Evolutionary conservation across 2,888 invertebrate species (phyloP), one percentile per base, ranked within the genome.

Genomic region (Asteroscopus sphinx): DNA sequence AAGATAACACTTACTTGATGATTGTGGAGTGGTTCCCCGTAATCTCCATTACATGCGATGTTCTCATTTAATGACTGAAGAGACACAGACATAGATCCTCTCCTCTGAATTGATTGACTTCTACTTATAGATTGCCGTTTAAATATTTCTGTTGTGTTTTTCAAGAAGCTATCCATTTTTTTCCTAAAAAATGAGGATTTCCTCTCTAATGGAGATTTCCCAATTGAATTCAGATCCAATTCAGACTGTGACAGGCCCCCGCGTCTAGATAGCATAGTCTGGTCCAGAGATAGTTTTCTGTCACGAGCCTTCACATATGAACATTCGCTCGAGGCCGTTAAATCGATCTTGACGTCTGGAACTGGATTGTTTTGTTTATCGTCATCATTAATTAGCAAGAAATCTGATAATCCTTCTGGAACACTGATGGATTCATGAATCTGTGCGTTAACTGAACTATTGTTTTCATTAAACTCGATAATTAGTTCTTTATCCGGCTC

Each of bases 161-260:
- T 91, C 8, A 93, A 76, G 66, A 94, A 93, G 71, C 89, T 93
- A 26, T 93, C 92, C 89, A 93, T 87, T 75, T 90, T 93, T 63
- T 93, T 93, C 46, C 86, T 83, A 57, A 93, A 94, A 75, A 93
- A 93, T 3, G 94, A 93, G 0, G 93, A 91, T 80, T 94, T 94
- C 21, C 93, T 81, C 67, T 93, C 91, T 9, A 94, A 66, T 9
- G 92, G 92, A 8, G 83, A 88, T 74, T 92, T 93, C 5, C 93
- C 93, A 58, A 93, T 87, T 6, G 86, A 87, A 80, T 92, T 82
- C 36, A 94, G 81, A 77, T 94, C 92, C 48, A 91, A 66, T 79
- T 93, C 93, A 9, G 93, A 93, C 58, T 92, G 92, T 7, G 93
- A 91, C 33, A 93, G 76, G 11, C 89, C 85, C 53, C 87, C 85